A percentile compares a stretch with the other conserved stretches of the same genome.
Conservation (phyloP, 2,888 invertebrate genomes). For the Dicranocentrus wangi region DNA sequence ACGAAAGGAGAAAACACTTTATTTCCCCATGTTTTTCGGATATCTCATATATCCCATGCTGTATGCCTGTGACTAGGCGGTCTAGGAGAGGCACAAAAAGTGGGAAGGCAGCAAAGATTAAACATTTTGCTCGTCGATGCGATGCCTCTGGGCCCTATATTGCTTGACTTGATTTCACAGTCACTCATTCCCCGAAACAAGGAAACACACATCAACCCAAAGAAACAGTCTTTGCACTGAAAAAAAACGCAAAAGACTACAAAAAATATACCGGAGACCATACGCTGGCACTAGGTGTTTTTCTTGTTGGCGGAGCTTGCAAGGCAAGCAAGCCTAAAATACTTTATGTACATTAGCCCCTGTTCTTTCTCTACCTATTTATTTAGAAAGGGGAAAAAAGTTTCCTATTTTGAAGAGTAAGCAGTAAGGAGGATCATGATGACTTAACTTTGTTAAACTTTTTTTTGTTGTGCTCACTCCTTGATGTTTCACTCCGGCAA, state of each 20-base stretch:
- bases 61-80: neutral
- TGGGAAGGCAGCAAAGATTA: slow-evolving; percentile 50
- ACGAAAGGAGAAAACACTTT: slow-evolving; percentile 9
- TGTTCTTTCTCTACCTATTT: slow-evolving; percentile 22
- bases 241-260: neutral
- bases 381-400: slow-evolving; percentile 38
- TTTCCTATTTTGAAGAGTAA: slow-evolving; percentile 20
- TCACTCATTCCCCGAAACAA: slow-evolving; percentile 16
- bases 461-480: slow-evolving; percentile 19
- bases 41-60: too few species aligned
- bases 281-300: too few species aligned
- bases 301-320: neutral
- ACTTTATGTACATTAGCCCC: neutral
- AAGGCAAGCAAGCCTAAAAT: slow-evolving; percentile 4
- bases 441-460: slow-evolving; percentile 61
- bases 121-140: slow-evolving; percentile 38
- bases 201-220: neutral
- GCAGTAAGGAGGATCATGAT: slow-evolving; percentile 46
- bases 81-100: neutral
- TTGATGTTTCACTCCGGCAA: slow-evolving; percentile 26
- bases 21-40: slow-evolving; percentile 1
- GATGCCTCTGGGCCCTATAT: slow-evolving; percentile 65
- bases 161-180: slow-evolving; percentile 55
- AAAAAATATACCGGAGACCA: too few species aligned
- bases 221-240: too few species aligned